phyloP scores from a whole-genome alignment of 2,888 invertebrate species.

The Drosophila quinaria region DNA sequence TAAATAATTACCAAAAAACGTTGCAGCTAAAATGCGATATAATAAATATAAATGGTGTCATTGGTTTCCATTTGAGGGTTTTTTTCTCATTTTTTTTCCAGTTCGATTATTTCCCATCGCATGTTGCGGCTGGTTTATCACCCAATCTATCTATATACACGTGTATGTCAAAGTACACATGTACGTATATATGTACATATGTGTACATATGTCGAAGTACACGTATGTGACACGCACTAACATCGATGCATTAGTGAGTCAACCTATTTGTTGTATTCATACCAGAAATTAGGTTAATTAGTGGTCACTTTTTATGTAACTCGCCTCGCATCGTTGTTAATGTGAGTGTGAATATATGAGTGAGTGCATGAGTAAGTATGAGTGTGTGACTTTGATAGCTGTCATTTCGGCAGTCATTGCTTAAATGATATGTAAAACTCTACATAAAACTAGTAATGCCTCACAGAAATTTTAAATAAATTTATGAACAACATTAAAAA shows the following conservation, averaged over 20 bases:
- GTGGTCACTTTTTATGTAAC: slow-evolving; percentile 71
- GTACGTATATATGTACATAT: too few relatives aligned
- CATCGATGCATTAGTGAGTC: slow-evolving; percentile 48
- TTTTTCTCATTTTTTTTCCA: background rate
- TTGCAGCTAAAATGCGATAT: slow-evolving; percentile 30
- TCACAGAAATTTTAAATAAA: background rate
- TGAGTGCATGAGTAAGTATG: slow-evolving; percentile 6
- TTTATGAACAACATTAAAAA: background rate
- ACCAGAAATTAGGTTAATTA: slow-evolving; percentile 75
- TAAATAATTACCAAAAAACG: slow-evolving; percentile 68
- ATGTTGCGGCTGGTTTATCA: slow-evolving; percentile 16
- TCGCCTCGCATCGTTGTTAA: slow-evolving; percentile 11
- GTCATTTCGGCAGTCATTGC: slow-evolving; percentile 28
- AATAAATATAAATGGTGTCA: slow-evolving; percentile 55
- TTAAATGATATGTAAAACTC: slow-evolving; percentile 6
- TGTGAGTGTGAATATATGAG: slow-evolving; percentile 5
- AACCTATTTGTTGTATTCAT: slow-evolving; percentile 37
- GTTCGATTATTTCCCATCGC: slow-evolving; percentile 5
- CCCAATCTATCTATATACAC: slow-evolving; percentile 5
- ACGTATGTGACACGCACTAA: slow-evolving; percentile 27
- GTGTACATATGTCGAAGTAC: background rate
- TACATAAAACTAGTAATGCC: background rate
- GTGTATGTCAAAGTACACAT: background rate
- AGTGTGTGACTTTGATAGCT: slow-evolving; percentile 37
- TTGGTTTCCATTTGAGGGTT: slow-evolving; percentile 32